Base-by-base conservation (phyloP, 2,797 vertebrate species). In the Hydrophis major region DNA sequence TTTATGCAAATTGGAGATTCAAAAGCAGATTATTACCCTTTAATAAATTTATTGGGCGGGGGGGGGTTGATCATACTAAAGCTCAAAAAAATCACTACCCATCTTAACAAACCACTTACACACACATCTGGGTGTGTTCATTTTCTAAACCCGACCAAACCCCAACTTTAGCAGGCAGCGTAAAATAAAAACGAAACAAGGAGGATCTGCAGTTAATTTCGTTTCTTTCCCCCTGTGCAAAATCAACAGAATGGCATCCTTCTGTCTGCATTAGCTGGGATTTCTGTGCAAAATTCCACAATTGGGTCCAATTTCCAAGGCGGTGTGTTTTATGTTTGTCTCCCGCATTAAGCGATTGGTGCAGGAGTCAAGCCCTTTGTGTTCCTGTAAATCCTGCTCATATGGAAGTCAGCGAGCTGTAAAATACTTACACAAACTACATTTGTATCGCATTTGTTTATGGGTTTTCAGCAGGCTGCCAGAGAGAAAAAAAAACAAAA, bases 401-500 rank as follows among this genome's bases (percentile, higher is more conserved):
- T 14, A 12, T 42, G 94, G 92, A 94, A 90, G 93, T 87, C 87
- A 57, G 92, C 14, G 86, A 94, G 94, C 91, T 93, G 93, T 90
- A 93, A 92, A 92, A 95, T 92, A 93, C 92, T 96, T 60, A 86
- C 95, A 92, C 88, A 74, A 89, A 83, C 92, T 55, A 32, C 93
- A 93, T 90, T 89, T 74, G 25, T 59, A 89, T 92, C 90, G 91
- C 25, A 0, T 93, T 91, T 92, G 90, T 93, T 95, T 92, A 86
- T 66, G 74, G 63, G 53, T 89, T 92, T 92, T 90, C 93, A 57
- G 20, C 0, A 27, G 93, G 89, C 93, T 95, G 95, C 60, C 60
- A 93, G 3, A 53, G 16, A 0, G 50, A 1, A 50, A 86, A 87
- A 56, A 86, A 5, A 66, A 14, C n/a, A 7, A 74, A 74, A 74